phyloP scores from a whole-genome alignment of 2,113 vertebrate genomes.

The Camelus dromedarius region DNA sequence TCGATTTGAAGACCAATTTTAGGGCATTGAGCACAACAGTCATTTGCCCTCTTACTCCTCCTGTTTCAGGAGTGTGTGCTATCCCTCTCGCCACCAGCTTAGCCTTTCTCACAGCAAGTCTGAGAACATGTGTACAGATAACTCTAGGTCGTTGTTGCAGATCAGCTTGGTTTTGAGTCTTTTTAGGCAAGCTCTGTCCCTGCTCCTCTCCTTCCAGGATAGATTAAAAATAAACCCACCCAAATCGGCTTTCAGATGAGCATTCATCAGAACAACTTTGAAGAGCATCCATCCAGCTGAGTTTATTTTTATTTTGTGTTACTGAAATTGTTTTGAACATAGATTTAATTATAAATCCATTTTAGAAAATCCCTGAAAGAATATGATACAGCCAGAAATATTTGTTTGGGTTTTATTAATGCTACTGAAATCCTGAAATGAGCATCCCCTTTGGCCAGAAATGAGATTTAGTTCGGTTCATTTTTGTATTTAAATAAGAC shows the following conservation, averaged over 20 bases:
- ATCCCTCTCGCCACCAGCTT: constrained; percentile 35
- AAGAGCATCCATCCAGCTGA: neutral
- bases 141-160: neutral
- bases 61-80: neutral
- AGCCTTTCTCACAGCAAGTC: constrained; percentile 36
- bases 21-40: constrained; percentile 30
- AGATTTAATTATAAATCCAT: neutral
- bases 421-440: constrained; percentile 1
- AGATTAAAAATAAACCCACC: neutral
- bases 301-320: neutral
- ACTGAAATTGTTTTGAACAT: constrained; percentile 5
- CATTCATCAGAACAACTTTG: neutral
- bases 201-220: neutral
- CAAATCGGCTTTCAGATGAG: neutral
- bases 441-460: constrained; percentile 17
- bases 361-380: neutral
- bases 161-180: neutral
- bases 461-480: constrained; percentile 63
- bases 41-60: constrained; percentile 23
- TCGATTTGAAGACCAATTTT: constrained; percentile 77
- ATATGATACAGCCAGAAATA: neutral
- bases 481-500: constrained; percentile 30
- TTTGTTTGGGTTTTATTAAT: constrained; percentile 15
- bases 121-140: neutral
- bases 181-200: neutral